Conservation (phyloP, 2,797 vertebrate genomes). For the Taenioides sp. region DNA sequence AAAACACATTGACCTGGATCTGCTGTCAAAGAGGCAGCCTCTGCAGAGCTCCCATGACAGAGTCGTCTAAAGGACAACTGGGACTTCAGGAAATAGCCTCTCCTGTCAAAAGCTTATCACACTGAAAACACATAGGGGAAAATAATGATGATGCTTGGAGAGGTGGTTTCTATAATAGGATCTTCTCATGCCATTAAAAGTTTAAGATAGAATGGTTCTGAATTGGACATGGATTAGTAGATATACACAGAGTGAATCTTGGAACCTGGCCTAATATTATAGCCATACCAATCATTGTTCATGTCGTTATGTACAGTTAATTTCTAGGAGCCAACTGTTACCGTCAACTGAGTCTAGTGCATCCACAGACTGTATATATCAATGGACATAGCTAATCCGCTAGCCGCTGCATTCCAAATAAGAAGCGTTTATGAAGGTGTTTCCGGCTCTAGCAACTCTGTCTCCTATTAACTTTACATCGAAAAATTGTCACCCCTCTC, state of each 20-base stretch:
- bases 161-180: constrained; percentile 30
- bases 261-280: too few species aligned
- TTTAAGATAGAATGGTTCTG: neutral
- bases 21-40: constrained; percentile 48
- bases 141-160: constrained; percentile 24
- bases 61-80: constrained; percentile 46
- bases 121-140: constrained; percentile 30
- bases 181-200: constrained; percentile 7
- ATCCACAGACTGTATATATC: too few species aligned
- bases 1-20: constrained; percentile 73
- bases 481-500: too few species aligned
- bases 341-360: too few species aligned
- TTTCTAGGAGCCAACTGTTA: too few species aligned
- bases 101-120: constrained; percentile 43
- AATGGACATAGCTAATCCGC: too few species aligned
- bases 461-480: too few species aligned
- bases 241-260: neutral
- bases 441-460: too few species aligned
- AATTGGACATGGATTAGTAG: neutral
- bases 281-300: too few species aligned
- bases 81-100: constrained; percentile 52
- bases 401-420: too few species aligned
- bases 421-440: too few species aligned
- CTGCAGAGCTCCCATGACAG: constrained; percentile 46
- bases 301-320: too few species aligned